phyloP scores from a whole-genome alignment of 1,140 invertebrate genomes.

The Brachionus rotundiformis region DNA sequence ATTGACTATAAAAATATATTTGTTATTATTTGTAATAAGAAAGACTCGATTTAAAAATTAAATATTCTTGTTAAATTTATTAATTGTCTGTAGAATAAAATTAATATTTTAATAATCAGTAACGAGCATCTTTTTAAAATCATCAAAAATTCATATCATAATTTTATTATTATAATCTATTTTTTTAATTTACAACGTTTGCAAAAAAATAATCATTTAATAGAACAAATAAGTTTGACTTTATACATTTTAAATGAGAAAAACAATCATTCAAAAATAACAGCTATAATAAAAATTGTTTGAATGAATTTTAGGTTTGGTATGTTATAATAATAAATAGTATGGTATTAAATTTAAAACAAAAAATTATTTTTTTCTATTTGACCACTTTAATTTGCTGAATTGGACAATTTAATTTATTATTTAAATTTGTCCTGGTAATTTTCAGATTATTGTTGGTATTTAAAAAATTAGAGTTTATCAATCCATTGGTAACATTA shows the following conservation, averaged over 20 bases:
- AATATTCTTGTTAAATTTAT: too few species aligned
- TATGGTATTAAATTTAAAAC: not conserved
- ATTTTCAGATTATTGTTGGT: slow-evolving; percentile 13
- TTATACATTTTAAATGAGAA: not conserved
- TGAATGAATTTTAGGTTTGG: too few species aligned
- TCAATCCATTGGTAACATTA: not conserved
- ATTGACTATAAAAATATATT: too few species aligned
- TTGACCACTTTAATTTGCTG: slow-evolving; percentile 46
- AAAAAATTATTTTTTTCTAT: not conserved
- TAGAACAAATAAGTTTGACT: not conserved
- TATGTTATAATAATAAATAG: not conserved
- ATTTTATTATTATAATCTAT: not conserved
- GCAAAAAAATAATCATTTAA: not conserved
- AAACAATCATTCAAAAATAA: too few species aligned
- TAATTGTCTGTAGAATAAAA: too few species aligned
- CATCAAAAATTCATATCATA: not conserved
- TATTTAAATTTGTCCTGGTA: slow-evolving; percentile 24
- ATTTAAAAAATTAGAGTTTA: slow-evolving; percentile 18
- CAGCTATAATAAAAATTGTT: too few species aligned
- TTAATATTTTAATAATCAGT: not conserved
- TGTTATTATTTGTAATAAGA: too few species aligned
- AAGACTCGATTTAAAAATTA: too few species aligned
- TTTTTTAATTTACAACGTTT: not conserved
- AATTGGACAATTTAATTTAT: slow-evolving; percentile 8
- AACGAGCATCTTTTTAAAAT: not conserved